Evolutionary conservation across 2,113 vertebrate genomes (phyloP).

Genomic region (Pseudorectes ferrugineus): DNA sequence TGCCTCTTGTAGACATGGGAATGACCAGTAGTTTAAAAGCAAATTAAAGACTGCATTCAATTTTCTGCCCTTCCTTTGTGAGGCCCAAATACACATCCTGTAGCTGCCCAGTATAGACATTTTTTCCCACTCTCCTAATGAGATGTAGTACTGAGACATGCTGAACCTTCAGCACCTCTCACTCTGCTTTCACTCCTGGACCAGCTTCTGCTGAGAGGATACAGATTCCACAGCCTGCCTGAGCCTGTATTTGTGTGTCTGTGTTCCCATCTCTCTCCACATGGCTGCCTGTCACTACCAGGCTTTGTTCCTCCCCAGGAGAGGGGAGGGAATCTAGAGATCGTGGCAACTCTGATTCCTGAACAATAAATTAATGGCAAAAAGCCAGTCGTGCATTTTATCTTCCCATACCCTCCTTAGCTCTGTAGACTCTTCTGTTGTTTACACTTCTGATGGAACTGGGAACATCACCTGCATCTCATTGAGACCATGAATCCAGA

Average conservation of each 20-base stretch:
- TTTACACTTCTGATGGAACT: neutral
- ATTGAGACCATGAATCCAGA: neutral
- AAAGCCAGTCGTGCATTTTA: neutral
- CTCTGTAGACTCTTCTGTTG: neutral
- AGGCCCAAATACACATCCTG: neutral
- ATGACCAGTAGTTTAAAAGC: neutral
- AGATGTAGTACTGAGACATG: neutral
- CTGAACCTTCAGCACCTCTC: neutral
- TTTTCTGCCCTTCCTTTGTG: neutral
- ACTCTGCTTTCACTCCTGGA: neutral
- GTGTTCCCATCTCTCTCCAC: accelerated
- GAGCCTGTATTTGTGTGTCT: neutral
- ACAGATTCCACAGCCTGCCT: neutral
- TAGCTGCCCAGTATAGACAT: neutral
- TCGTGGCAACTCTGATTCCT: neutral
- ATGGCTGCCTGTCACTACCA: neutral
- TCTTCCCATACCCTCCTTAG: neutral
- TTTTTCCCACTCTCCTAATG: neutral
- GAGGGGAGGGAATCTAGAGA: neutral
- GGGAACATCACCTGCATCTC: neutral
- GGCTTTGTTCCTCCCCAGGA: neutral
- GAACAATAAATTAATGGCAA: neutral
- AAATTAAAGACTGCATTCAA: neutral
- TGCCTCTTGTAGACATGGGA: neutral
- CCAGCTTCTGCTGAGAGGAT: neutral